phyloP scores from a whole-genome alignment of 1,140 invertebrate species.

The Bombus waltoni region DNA sequence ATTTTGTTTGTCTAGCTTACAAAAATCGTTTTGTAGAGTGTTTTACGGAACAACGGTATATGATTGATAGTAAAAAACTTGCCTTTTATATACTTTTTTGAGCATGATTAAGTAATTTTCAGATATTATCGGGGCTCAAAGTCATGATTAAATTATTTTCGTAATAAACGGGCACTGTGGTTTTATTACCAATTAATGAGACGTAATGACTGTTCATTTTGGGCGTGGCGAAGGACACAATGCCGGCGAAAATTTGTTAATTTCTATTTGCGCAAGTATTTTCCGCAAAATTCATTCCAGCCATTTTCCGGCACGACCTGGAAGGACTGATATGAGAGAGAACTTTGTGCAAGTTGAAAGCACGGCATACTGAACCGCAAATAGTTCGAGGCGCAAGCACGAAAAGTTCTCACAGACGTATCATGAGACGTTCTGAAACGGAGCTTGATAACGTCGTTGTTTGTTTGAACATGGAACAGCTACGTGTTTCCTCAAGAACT shows the following conservation, averaged over 20 bases:
- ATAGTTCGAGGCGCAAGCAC: constrained; percentile 53
- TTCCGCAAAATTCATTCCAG: constrained; percentile 40
- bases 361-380: constrained; percentile 57
- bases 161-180: neutral
- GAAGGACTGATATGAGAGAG: constrained; percentile 54
- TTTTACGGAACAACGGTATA: neutral
- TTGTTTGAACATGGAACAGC: constrained; percentile 53
- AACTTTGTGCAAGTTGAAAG: constrained; percentile 63
- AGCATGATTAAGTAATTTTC: neutral
- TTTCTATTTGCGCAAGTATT: constrained; percentile 38
- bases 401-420: constrained; percentile 65
- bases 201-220: constrained; percentile 2
- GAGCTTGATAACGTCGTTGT: constrained; percentile 62
- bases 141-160: constrained; percentile 4
- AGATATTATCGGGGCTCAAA: neutral
- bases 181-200: constrained; percentile 25
- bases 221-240: neutral
- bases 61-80: neutral
- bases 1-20: neutral
- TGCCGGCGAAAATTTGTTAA: constrained; percentile 33
- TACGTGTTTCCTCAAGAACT: constrained; percentile 54
- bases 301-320: constrained; percentile 26
- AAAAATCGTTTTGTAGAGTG: neutral
- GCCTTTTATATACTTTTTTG: neutral
- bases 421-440: constrained; percentile 62